These are phyloP conservation scores for Gobionotothen gibberifrons DNA, from an alignment of 2,797 vertebrate genomes.

Conservation along the genomic window DNA sequence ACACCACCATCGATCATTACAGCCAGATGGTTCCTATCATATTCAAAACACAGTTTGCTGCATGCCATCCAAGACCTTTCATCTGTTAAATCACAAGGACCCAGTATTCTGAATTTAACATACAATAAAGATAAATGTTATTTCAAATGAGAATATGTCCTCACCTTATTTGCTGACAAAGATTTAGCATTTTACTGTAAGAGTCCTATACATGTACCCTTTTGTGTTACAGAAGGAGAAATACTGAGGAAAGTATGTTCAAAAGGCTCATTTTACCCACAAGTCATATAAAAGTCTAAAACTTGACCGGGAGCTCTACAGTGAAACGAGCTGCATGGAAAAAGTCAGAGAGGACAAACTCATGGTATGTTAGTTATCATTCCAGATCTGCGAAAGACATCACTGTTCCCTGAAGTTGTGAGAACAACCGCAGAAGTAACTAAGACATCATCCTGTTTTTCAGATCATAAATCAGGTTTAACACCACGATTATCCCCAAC, in stretches of 20 bases:
- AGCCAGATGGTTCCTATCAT: constrained; percentile 49
- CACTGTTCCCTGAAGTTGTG: constrained; percentile 36
- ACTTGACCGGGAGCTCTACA: constrained; percentile 20
- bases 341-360: constrained; percentile 31
- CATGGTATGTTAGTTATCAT: constrained; percentile 36
- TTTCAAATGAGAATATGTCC: constrained; percentile 25
- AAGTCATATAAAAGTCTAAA: constrained; percentile 35
- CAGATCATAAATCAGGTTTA: neutral
- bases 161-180: constrained; percentile 24
- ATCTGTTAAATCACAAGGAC: constrained; percentile 37
- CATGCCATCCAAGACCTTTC: constrained; percentile 36
- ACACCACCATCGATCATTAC: constrained; percentile 38
- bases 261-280: constrained; percentile 23
- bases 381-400: constrained; percentile 53
- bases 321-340: constrained; percentile 24
- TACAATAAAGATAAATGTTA: constrained; percentile 19
- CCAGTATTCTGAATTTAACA: constrained; percentile 23
- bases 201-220: constrained; percentile 3
- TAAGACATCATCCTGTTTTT: constrained; percentile 14
- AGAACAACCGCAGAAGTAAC: constrained; percentile 38
- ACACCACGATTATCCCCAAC: neutral
- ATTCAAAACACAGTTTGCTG: constrained; percentile 35
- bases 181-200: constrained; percentile 1
- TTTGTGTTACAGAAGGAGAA: neutral
- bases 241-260: neutral